phyloP scores from a whole-genome alignment of 2,113 vertebrate species.

The Lepidothrix coronata region DNA sequence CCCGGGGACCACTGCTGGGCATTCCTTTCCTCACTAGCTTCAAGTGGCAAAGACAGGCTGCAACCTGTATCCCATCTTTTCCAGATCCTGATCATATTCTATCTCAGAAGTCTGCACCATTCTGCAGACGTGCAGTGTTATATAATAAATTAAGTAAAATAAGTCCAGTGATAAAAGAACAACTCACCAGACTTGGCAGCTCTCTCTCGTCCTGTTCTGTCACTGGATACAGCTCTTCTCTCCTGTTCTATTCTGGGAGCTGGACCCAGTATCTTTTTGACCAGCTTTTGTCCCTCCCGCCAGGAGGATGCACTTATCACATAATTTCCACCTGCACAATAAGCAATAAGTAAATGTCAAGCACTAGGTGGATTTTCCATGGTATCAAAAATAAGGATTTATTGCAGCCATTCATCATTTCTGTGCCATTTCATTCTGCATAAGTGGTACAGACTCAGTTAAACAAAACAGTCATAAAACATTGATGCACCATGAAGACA shows the following conservation, averaged over 20 bases:
- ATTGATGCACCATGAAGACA: background rate
- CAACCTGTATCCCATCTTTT: background rate
- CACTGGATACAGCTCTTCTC: constrained; percentile 66
- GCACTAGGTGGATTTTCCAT: background rate
- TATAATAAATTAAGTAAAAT: background rate
- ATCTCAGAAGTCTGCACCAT: background rate
- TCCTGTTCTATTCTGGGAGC: constrained; percentile 73
- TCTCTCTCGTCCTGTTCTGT: constrained; percentile 74
- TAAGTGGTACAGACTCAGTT: background rate
- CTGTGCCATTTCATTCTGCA: background rate
- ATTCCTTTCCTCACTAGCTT: background rate
- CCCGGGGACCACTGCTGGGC: background rate
- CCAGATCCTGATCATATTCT: background rate
- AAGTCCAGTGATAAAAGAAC: background rate
- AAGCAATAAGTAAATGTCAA: background rate
- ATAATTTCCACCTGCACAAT: constrained; percentile 63
- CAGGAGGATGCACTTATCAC: constrained; percentile 87
- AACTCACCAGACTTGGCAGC: constrained; percentile 57
- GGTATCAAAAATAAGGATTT: background rate
- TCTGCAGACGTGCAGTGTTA: background rate
- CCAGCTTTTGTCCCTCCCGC: constrained; percentile 92
- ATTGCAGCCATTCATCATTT: background rate
- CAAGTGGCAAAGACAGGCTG: background rate
- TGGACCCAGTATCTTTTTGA: constrained; percentile 89
- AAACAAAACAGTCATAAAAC: background rate